Evolutionary conservation across 2,113 vertebrate genomes (phyloP).

Genomic region (Cettia cetti): DNA sequence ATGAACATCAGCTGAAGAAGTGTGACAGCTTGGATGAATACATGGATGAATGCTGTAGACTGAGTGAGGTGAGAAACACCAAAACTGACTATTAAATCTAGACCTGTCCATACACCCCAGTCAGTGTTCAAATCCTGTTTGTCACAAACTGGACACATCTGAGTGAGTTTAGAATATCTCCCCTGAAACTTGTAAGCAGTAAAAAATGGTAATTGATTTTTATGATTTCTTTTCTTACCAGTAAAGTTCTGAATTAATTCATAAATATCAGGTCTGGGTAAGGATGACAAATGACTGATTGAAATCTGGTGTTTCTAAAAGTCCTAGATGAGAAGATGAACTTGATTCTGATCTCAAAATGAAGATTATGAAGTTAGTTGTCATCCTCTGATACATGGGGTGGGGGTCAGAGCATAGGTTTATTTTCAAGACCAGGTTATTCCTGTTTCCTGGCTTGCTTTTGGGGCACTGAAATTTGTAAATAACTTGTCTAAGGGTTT

Average conservation of each 20-base stretch:
- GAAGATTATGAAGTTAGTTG: neutral
- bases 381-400: neutral
- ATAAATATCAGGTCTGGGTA: neutral
- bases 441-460: neutral
- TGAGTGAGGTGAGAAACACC: slow-evolving; percentile 80
- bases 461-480: neutral
- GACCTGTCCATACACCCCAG: neutral
- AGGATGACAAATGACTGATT: neutral
- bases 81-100: neutral
- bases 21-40: slow-evolving; percentile 83
- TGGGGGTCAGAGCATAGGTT: neutral
- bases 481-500: neutral
- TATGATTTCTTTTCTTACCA: neutral
- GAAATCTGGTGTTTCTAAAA: neutral
- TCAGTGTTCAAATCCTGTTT: neutral
- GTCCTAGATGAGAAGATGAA: neutral
- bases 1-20: slow-evolving; percentile 65
- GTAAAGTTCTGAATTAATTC: neutral
- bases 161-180: neutral
- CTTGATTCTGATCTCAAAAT: neutral
- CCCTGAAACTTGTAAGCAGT: neutral
- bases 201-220: neutral
- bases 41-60: slow-evolving; percentile 86
- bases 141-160: neutral
- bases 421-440: neutral